phyloP scores from a whole-genome alignment of 2,797 vertebrate genomes.

The Melanotaenia maccullochi region DNA sequence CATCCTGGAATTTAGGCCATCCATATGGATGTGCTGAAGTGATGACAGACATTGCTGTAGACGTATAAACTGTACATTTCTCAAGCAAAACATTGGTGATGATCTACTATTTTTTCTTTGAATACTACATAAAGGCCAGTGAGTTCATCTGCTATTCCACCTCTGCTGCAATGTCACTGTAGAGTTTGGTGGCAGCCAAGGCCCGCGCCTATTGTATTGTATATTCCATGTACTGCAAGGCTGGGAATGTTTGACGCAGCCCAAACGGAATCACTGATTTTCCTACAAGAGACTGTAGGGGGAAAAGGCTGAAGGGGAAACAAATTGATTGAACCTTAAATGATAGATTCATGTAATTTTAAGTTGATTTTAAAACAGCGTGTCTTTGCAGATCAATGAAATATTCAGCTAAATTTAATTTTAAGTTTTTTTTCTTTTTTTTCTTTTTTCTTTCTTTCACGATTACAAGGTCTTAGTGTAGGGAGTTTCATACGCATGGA shows the following conservation, averaged over 20 bases:
- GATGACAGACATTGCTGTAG: slow-evolving; percentile 52
- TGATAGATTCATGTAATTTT: too few relatives aligned
- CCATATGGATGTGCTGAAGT: slow-evolving; percentile 64
- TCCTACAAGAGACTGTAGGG: slow-evolving; percentile 8
- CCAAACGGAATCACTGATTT: slow-evolving; percentile 52
- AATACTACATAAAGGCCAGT: slow-evolving; percentile 53
- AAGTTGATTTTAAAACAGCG: too few relatives aligned
- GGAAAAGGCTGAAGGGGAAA: too few relatives aligned
- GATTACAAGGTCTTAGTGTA: too few relatives aligned
- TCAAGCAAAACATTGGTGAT: slow-evolving; percentile 54
- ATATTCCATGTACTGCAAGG: slow-evolving; percentile 40
- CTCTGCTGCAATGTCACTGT: slow-evolving; percentile 37
- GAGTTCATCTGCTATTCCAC: slow-evolving; percentile 49
- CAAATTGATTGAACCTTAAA: too few relatives aligned
- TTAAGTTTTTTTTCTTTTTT: not conserved
- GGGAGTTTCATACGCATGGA: too few relatives aligned
- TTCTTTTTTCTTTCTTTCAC: not conserved
- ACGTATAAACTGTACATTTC: slow-evolving; percentile 43
- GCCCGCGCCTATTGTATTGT: slow-evolving; percentile 26
- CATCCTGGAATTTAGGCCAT: slow-evolving; percentile 60
- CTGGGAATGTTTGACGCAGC: slow-evolving; percentile 43
- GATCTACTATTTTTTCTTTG: slow-evolving; percentile 9
- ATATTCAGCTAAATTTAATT: not conserved
- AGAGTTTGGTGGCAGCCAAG: slow-evolving; percentile 31
- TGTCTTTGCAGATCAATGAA: not conserved